Evolutionary conservation across 2,797 vertebrate species (phyloP), one percentile per base, ranked within the genome.

Genomic region (Chelmon rostratus): DNA sequence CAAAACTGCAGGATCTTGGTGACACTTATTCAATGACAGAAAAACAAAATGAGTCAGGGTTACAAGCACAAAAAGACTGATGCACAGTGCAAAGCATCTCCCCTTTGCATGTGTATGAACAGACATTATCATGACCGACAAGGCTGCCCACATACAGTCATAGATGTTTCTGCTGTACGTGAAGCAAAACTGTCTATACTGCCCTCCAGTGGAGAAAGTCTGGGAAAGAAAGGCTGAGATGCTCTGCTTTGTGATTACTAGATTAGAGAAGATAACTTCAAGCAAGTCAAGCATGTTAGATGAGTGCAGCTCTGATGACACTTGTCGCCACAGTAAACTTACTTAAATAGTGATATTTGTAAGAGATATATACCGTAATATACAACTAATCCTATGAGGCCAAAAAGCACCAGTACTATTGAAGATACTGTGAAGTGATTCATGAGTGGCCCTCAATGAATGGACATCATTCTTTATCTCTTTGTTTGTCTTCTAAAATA

Each of bases 131-230:
- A 25, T 25, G 8, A 40, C 8, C 8, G 10, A n/a, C 1, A 9
- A 31, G 58, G 4, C 11, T 57, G 42, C 12, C 0, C 13, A 40
- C 28, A 31, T 31, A 4, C 50, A 10, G 73, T 3, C 59, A 46
- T 2, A 5, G 3, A 23, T 5, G 23, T 1, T 21, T 44, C 64
- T 28, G 5, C 11, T 61, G 23, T 7, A 8, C 10, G 25, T 33
- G 21, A 59, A 28, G 4, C 35, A 35, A 53, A 62, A 21, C 28
- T 10, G 47, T 33, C 64, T 74, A 7, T 85, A 54, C 80, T 84
- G 76, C 87, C 86, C 81, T 82, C 92, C 70, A 66, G 89, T 90
- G 92, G 88, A 62, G 21, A 0, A 23, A 49, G 1, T 15, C 6
- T 3, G 28, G 54, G n/a, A n/a, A n/a, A n/a, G n/a, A n/a, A n/a